A percentile compares a stretch with the other conserved stretches of the same genome.
Evolutionary conservation across 2,888 invertebrate genomes (phyloP).

Genomic region (Epiblema foenella): DNA sequence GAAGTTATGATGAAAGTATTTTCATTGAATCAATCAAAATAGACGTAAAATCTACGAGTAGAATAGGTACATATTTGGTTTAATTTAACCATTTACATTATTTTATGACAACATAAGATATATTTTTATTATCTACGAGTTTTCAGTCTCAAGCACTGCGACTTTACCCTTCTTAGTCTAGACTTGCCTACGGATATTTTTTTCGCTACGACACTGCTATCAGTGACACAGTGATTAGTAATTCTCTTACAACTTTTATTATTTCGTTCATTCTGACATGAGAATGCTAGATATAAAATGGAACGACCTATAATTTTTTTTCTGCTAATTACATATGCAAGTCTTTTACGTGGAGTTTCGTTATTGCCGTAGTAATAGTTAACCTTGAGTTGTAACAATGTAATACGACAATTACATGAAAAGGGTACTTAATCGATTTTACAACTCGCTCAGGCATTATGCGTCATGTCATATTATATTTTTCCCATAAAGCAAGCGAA

Average conservation of each 20-base stretch:
- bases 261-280: background rate
- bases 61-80: too few relatives aligned
- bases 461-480: background rate
- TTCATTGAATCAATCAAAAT: too few relatives aligned
- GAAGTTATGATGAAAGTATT: background rate
- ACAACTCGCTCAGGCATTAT: background rate
- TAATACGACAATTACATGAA: slow-evolving; percentile 1
- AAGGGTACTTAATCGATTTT: background rate
- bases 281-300: slow-evolving; percentile 20
- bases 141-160: too few relatives aligned
- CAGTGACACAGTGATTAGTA: slow-evolving; percentile 1
- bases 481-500: too few relatives aligned
- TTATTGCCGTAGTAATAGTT: background rate
- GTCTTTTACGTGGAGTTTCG: slow-evolving; percentile 1
- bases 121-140: too few relatives aligned
- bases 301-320: slow-evolving; percentile 16
- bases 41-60: too few relatives aligned
- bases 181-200: background rate
- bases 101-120: too few relatives aligned
- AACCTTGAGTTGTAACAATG: background rate
- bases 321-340: slow-evolving; percentile 11
- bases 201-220: background rate
- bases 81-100: too few relatives aligned
- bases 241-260: background rate
- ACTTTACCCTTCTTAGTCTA: too few relatives aligned